Evolutionary conservation across 1,140 invertebrate species (phyloP).

Genomic region (Frieseomelitta varia): DNA sequence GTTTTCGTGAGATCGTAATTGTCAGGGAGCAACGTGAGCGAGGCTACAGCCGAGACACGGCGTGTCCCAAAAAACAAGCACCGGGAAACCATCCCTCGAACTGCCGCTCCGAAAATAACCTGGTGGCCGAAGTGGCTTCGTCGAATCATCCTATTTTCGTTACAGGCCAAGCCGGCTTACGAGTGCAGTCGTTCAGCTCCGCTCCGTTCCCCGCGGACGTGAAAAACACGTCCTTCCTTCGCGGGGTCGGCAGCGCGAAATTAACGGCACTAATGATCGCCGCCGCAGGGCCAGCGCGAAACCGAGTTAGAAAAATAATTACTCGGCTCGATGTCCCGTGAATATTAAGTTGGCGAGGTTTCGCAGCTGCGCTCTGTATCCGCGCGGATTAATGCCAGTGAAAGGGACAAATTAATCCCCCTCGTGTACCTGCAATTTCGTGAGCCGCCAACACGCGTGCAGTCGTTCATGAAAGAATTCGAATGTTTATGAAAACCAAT

Average conservation of each 20-base stretch:
- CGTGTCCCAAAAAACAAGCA: constrained; percentile 28
- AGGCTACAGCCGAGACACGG: not conserved
- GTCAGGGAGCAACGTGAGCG: not conserved
- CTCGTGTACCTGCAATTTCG: not conserved
- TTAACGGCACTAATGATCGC: constrained; percentile 46
- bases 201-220: not conserved
- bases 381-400: not conserved
- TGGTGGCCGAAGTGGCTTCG: constrained; percentile 32
- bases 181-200: too few relatives aligned
- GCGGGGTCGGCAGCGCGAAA: not conserved
- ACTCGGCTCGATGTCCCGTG: constrained; percentile 38
- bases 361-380: not conserved
- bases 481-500: too few relatives aligned
- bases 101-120: constrained; percentile 27
- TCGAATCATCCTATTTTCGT: constrained; percentile 45
- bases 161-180: not conserved
- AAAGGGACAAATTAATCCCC: constrained; percentile 22
- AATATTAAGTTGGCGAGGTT: constrained; percentile 24
- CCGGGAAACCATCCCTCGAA: constrained; percentile 21
- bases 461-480: too few relatives aligned
- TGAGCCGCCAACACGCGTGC: too few relatives aligned
- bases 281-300: not conserved
- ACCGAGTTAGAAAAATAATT: constrained; percentile 45
- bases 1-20: constrained; percentile 4
- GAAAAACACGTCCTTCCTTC: not conserved